Percentiles rank a stretch among this genome's conserved stretches.
phyloP scores from a whole-genome alignment of 2,113 vertebrate species.

The Gavia stellata region DNA sequence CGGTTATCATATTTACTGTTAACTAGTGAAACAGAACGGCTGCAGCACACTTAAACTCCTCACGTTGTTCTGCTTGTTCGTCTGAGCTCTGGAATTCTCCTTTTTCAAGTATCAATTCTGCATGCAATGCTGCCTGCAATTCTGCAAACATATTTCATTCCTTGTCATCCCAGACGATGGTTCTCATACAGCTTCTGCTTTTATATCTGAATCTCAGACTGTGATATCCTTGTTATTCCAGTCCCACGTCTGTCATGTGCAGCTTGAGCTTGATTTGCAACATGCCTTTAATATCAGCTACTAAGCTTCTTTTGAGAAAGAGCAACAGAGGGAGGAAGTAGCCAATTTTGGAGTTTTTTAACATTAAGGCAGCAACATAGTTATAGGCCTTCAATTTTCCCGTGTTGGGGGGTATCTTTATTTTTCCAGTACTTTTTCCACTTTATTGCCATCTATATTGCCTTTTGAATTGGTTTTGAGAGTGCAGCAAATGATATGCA shows the following conservation, averaged over 20 bases:
- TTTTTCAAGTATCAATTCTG: not conserved
- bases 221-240: not conserved
- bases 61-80: accelerated
- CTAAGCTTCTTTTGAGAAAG: not conserved
- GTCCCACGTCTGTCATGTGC: not conserved
- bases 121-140: not conserved
- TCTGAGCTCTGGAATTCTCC: not conserved
- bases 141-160: not conserved
- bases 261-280: not conserved
- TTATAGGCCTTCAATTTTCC: not conserved
- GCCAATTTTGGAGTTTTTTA: not conserved
- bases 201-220: not conserved
- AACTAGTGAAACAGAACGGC: not conserved
- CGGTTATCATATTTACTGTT: not conserved
- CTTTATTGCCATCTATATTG: not conserved
- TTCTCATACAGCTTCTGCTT: not conserved
- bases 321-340: not conserved
- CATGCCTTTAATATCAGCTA: not conserved
- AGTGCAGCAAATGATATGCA: not conserved
- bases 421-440: not conserved
- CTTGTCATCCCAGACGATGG: not conserved
- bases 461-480: not conserved
- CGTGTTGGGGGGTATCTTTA: not conserved
- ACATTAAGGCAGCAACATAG: not conserved
- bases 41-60: not conserved